These are phyloP conservation scores for Petrocephalus schoutedeni DNA, from an alignment of 2,797 vertebrate genomes.

Conservation along the genomic window DNA sequence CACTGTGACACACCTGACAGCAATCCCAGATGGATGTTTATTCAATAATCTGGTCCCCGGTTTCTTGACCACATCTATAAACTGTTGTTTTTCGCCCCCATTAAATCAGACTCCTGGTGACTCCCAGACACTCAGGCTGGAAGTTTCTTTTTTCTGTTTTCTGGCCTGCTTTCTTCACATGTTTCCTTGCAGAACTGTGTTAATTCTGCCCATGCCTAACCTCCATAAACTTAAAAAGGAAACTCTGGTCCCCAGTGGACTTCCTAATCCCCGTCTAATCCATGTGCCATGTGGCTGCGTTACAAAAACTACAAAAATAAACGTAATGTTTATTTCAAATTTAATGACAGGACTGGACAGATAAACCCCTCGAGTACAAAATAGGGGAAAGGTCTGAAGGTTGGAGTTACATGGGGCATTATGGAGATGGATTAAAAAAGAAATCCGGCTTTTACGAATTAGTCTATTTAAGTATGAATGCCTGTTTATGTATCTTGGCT, in stretches of 20 bases:
- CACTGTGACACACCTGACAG: neutral
- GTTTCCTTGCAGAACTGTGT: neutral
- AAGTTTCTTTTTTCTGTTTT: neutral
- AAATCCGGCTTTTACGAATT: neutral
- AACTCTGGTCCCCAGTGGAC: neutral
- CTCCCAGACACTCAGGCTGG: neutral
- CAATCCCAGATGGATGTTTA: neutral
- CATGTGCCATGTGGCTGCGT: neutral
- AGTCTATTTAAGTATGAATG: neutral
- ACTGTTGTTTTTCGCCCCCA: neutral
- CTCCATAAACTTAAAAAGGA: neutral
- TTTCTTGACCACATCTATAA: neutral
- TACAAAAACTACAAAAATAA: neutral
- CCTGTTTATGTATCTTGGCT: neutral
- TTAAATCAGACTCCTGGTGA: neutral
- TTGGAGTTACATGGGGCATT: neutral
- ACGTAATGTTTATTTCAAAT: neutral
- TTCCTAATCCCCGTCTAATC: neutral
- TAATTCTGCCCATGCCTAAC: neutral
- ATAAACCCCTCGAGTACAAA: neutral
- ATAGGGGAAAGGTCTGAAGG: neutral
- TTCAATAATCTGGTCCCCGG: neutral
- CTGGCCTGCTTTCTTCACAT: neutral
- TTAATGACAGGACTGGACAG: neutral
- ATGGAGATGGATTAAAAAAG: neutral